These are phyloP conservation scores for Palythoa caribaeorum DNA, from an alignment of 92 coral and sea anemone genomes.

Conservation along the genomic window DNA sequence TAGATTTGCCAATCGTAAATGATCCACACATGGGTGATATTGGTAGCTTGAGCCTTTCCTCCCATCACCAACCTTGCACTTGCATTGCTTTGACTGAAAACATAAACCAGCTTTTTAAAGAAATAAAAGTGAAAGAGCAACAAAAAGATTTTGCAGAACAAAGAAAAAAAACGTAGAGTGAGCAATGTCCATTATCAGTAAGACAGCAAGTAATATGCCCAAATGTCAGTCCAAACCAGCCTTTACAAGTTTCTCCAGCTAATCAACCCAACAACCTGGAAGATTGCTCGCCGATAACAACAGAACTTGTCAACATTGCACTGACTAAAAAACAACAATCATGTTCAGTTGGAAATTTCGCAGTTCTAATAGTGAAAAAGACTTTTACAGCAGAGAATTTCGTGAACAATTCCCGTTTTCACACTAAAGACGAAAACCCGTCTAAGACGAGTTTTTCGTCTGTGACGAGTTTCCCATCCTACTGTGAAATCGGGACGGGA, in stretches of 20 bases:
- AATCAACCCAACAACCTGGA: neutral
- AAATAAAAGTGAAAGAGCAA: slow-evolving; percentile 1
- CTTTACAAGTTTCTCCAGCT: neutral
- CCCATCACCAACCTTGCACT: neutral
- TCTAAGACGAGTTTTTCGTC: too few relatives aligned
- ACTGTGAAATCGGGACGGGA: too few relatives aligned
- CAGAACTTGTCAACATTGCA: neutral
- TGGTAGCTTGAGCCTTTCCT: neutral
- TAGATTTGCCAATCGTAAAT: neutral
- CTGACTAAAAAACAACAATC: slow-evolving; percentile 23
- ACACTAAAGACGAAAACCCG: too few relatives aligned
- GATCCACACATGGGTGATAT: neutral
- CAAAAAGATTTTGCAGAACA: neutral
- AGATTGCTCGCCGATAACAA: slow-evolving; percentile 8
- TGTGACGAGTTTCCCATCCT: too few relatives aligned
- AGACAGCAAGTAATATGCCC: neutral
- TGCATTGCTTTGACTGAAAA: neutral
- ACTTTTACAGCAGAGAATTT: slow-evolving; percentile 12
- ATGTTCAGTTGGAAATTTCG: slow-evolving; percentile 47
- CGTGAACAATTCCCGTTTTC: neutral
- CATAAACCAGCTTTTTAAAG: slow-evolving; percentile 7
- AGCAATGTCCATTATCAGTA: neutral
- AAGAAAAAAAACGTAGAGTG: neutral
- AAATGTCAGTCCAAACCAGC: neutral
- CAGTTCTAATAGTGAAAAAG: slow-evolving; percentile 21